These are phyloP conservation scores for Icerya purchasi DNA, from an alignment of 2,888 invertebrate species.

Conservation along the genomic window DNA sequence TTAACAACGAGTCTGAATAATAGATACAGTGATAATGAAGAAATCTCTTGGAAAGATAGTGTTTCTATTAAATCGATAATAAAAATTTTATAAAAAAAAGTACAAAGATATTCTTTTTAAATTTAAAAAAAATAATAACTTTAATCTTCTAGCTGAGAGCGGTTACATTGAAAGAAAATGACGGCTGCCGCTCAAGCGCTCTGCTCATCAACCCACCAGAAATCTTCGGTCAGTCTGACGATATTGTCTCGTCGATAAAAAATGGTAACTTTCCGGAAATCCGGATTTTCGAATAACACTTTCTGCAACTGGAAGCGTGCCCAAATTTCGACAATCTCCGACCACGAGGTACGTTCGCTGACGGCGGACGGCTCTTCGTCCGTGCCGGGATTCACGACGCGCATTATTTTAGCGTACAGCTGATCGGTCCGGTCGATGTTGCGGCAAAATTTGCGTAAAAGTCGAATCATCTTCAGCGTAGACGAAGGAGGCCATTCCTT, in stretches of 20 bases:
- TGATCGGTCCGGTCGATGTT: not conserved
- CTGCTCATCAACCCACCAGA: not conserved
- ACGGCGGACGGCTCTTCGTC: not conserved
- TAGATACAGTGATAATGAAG: no score
- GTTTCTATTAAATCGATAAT: no score
- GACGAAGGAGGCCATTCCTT: constrained; percentile 8
- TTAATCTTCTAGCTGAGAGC: no score
- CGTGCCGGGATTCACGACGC: not conserved
- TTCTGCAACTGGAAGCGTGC: not conserved
- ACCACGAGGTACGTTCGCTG: constrained; percentile 5
- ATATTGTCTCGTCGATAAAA: constrained; percentile 5
- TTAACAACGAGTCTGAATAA: no score
- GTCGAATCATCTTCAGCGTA: not conserved
- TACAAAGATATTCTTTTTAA: no score
- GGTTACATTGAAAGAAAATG: no score
- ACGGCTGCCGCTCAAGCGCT: no score
- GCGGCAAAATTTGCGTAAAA: constrained; percentile 4
- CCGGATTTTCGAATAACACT: not conserved
- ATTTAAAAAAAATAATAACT: no score
- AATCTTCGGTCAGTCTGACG: constrained; percentile 1
- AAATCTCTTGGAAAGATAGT: no score
- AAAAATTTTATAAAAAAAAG: no score
- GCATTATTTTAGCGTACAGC: constrained; percentile 5
- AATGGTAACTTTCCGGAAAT: constrained; percentile 5
- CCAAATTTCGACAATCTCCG: constrained; percentile 9